Evolutionary conservation across 2,113 vertebrate species (phyloP).

Genomic region (Tupaia tana): DNA sequence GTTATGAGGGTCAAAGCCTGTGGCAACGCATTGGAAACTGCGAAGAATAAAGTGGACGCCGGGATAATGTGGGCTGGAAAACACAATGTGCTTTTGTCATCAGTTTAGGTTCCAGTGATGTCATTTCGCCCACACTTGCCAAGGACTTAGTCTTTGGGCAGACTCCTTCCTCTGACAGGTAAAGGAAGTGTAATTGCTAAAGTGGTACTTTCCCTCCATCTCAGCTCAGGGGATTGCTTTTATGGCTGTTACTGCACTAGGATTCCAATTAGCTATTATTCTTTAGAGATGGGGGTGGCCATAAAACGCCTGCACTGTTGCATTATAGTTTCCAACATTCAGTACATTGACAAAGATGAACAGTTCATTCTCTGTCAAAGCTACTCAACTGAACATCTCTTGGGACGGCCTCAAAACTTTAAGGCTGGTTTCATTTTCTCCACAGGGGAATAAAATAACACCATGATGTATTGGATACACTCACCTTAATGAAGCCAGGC

Average conservation of each 20-base stretch:
- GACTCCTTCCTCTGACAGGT: constrained; percentile 42
- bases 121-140: background rate
- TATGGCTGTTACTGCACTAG: background rate
- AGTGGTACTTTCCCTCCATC: constrained; percentile 14
- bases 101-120: background rate
- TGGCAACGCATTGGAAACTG: background rate
- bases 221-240: constrained; percentile 67
- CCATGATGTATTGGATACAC: background rate
- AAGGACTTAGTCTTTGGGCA: constrained; percentile 12
- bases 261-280: constrained; percentile 62
- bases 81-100: background rate
- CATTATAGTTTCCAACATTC: background rate
- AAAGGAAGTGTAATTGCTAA: constrained; percentile 57
- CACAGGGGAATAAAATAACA: background rate
- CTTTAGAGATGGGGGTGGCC: background rate
- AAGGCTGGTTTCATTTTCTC: constrained; percentile 29
- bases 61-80: background rate
- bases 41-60: fast-evolving
- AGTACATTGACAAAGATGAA: constrained; percentile 52
- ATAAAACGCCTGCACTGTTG: background rate
- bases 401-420: constrained; percentile 25
- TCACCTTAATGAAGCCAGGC: constrained; percentile 72
- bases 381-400: constrained; percentile 26
- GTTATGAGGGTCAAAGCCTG: background rate
- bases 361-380: constrained; percentile 15